A percentile compares a stretch with the other conserved stretches of the same genome.
Evolutionary conservation across 2,797 vertebrate species (phyloP).

Genomic region (Hozukius guyotensis): DNA sequence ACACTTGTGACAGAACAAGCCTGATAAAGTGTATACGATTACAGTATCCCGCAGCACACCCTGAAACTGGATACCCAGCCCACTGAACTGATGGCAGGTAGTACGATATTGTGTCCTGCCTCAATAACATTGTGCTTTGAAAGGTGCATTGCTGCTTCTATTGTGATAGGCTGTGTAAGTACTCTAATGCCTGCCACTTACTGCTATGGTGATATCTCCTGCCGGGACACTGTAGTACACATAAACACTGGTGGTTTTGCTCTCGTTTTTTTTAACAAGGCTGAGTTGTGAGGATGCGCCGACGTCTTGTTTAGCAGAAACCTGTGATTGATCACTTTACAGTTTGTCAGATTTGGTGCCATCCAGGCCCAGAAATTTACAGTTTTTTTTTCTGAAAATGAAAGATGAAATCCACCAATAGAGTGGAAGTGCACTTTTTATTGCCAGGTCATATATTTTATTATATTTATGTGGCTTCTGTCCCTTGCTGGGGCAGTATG

Average conservation of each 20-base stretch:
- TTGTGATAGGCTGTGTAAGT: constrained; percentile 79
- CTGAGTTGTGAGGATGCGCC: constrained; percentile 6
- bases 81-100: constrained; percentile 62
- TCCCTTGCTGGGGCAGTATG: neutral
- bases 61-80: constrained; percentile 70
- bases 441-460: neutral
- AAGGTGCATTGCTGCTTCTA: constrained; percentile 67
- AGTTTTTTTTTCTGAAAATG: neutral
- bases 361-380: neutral
- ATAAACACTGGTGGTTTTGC: constrained; percentile 40
- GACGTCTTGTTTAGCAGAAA: neutral
- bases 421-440: neutral
- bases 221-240: constrained; percentile 43
- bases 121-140: constrained; percentile 69
- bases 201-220: constrained; percentile 61
- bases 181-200: constrained; percentile 76
- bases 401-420: neutral
- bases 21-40: constrained; percentile 78
- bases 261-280: constrained; percentile 23
- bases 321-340: constrained; percentile 7
- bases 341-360: constrained; percentile 4
- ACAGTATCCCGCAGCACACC: constrained; percentile 68
- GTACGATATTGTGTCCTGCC: constrained; percentile 71
- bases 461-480: neutral
- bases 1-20: constrained; percentile 73